Evolutionary conservation across 2,888 invertebrate genomes (phyloP), one percentile per base, ranked within the genome.

Genomic region (Anthrax anthrax): DNA sequence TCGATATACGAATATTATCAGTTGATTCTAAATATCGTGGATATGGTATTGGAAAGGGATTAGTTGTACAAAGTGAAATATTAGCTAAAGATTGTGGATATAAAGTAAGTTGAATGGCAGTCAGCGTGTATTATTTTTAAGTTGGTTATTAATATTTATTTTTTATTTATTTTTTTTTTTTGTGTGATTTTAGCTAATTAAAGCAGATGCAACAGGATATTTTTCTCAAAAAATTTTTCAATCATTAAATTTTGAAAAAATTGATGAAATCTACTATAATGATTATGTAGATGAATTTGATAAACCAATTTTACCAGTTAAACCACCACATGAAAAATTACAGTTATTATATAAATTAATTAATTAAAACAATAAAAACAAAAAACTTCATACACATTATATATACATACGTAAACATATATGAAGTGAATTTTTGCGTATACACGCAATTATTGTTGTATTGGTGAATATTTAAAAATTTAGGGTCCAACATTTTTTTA

Each of bases 1-100:
- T 88, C 60, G 88, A 88, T 68, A 77, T 85, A 56, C 74, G 87
- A 50, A 87, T 88, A 54, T 75, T 88, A 37, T 85, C 85, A 10
- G 86, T 88, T 18, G 81, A 83, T 52, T 48, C 59, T 1, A 58
- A 55, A 52, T 84, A 75, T 54, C 74, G 88, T 34, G 86, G 87
- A 0, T 74, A 73, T 51, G 87, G 87, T 0, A 69, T 88, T 47
- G 87, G 85, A 3, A 80, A 80, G 55, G 75, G 80, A 55, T 69
- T 88, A 43, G 76, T 87, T 64, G 68, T 68, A 10, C 74, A 76
- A 50, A 81, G 84, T 60, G 74, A 83, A 52, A 70, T 76, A 23
- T 62, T 79, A 17, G 86, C 86, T 0, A 72, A 68, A 53, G 72
- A 78, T 48, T 71, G 75, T 52, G 78, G 78, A 44, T 84, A 82